Conservation (phyloP, 2,113 vertebrate genomes). For the Fregata magnificens region DNA sequence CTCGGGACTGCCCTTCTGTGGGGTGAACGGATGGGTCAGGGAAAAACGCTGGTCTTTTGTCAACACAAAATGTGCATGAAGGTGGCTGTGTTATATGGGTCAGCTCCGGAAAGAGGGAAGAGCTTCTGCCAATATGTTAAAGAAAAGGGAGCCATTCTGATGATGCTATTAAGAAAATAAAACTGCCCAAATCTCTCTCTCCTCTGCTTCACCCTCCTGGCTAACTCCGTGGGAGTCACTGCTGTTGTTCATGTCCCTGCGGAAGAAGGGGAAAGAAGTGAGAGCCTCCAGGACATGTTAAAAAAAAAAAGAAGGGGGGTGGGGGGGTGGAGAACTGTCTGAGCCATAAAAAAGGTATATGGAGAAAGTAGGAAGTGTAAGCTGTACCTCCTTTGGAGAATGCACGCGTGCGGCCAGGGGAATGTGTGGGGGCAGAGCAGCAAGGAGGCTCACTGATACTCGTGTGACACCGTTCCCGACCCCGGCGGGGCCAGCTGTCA, state of each 20-base stretch:
- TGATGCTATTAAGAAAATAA: not conserved
- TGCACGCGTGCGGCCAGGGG: not conserved
- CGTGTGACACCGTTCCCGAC: not conserved
- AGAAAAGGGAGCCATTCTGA: not conserved
- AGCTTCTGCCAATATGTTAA: not conserved
- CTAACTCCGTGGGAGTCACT: not conserved
- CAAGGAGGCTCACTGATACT: not conserved
- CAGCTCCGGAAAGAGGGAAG: not conserved
- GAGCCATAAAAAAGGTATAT: not conserved
- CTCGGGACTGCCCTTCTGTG: not conserved
- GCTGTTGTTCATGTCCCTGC: not conserved
- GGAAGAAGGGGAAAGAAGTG: not conserved
- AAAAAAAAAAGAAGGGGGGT: no score
- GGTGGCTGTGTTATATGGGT: not conserved
- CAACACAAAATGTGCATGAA: not conserved
- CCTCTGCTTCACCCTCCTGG: not conserved
- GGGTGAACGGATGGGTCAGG: not conserved
- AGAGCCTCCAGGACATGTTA: not conserved
- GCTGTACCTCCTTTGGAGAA: not conserved
- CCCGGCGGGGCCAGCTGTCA: not conserved
- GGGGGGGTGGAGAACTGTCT: not conserved
- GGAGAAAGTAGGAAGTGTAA: not conserved
- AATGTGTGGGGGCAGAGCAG: not conserved
- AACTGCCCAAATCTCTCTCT: not conserved
- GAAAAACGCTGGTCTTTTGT: not conserved